Conservation (phyloP, 2,797 vertebrate genomes). For the Platyrinchus mystaceus region DNA sequence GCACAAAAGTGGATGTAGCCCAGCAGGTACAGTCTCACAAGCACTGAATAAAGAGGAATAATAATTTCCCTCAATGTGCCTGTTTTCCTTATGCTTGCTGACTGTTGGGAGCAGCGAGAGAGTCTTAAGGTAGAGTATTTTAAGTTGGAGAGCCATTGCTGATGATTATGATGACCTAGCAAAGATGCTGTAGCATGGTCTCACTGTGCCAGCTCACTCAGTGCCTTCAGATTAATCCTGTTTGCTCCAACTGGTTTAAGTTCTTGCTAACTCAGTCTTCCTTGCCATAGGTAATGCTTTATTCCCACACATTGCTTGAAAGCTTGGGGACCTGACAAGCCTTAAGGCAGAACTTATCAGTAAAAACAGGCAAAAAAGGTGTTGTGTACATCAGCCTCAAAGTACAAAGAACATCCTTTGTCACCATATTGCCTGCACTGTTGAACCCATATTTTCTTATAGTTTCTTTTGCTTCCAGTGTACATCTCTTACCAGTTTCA, state of each 20-base stretch:
- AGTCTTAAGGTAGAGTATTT: neutral
- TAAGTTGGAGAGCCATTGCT: fast-evolving
- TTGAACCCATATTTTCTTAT: neutral
- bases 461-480: neutral
- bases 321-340: neutral
- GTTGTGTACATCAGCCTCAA: neutral
- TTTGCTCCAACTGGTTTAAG: neutral
- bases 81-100: neutral
- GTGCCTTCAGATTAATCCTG: neutral
- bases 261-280: neutral
- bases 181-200: neutral
- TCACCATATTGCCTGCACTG: neutral
- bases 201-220: neutral
- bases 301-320: neutral
- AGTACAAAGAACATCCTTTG: neutral
- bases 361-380: neutral
- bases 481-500: neutral
- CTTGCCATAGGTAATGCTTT: neutral
- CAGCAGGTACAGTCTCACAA: neutral
- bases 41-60: neutral
- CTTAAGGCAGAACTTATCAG: neutral
- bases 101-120: neutral
- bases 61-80: neutral
- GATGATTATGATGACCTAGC: neutral
- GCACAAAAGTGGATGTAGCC: neutral